Percentiles rank a stretch among this genome's conserved stretches.
Evolutionary conservation across 2,797 vertebrate genomes (phyloP).

Genomic region (Acipenser ruthenus): DNA sequence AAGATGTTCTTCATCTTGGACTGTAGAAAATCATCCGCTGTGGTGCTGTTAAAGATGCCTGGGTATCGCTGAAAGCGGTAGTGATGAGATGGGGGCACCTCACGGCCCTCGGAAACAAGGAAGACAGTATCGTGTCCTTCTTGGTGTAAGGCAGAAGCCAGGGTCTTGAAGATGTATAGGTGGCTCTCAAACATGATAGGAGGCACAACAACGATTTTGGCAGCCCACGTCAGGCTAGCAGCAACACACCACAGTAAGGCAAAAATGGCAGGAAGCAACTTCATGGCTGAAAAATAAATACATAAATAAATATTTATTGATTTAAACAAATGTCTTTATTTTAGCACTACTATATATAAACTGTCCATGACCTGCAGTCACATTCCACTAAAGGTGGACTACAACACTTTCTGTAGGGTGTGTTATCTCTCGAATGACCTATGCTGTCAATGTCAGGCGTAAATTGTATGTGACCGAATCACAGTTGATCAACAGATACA

Average conservation of each 20-base stretch:
- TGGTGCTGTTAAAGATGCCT: constrained; percentile 92
- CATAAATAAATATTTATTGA: neutral
- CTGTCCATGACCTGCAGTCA: too few species aligned
- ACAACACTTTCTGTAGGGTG: too few species aligned
- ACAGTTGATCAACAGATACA: too few species aligned
- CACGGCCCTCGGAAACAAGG: constrained; percentile 87
- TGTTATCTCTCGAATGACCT: too few species aligned
- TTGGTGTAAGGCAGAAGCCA: constrained; percentile 80
- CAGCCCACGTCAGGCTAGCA: constrained; percentile 64
- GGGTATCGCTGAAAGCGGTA: constrained; percentile 88
- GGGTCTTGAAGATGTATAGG: constrained; percentile 96
- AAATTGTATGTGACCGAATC: too few species aligned
- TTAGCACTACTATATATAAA: too few species aligned
- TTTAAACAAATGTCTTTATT: too few species aligned
- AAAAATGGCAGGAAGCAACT: constrained; percentile 61
- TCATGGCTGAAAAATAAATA: constrained; percentile 74
- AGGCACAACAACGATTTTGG: constrained; percentile 91
- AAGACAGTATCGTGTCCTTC: constrained; percentile 88
- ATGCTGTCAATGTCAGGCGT: too few species aligned
- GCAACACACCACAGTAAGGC: constrained; percentile 65
- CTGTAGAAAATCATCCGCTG: constrained; percentile 90
- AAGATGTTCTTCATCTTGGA: constrained; percentile 95
- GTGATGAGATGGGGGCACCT: constrained; percentile 75
- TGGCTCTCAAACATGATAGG: constrained; percentile 99
- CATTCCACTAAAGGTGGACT: too few species aligned